These are phyloP conservation scores for Bos javanicus DNA, from an alignment of 2,113 vertebrate genomes.

Conservation along the genomic window DNA sequence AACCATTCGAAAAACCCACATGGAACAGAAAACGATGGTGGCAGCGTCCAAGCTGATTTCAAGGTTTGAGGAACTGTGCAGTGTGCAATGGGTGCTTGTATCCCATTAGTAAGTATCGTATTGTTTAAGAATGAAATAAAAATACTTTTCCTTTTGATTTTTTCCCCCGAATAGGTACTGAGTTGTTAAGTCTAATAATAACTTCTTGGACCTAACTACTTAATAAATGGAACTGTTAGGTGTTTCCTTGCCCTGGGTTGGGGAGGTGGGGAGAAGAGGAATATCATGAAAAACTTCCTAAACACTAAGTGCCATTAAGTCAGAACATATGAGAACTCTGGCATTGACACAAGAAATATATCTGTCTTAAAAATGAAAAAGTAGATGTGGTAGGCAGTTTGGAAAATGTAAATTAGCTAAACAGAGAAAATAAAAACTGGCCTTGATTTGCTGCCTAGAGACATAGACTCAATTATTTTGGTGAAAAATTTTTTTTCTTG, in stretches of 20 bases:
- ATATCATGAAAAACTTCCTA: neutral
- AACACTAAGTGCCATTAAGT: neutral
- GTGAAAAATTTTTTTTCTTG: neutral
- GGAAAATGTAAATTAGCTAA: neutral
- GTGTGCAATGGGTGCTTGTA: accelerated
- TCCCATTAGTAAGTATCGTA: neutral
- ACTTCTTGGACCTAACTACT: neutral
- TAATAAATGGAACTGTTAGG: neutral
- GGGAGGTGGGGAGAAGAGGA: neutral
- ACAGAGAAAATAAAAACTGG: neutral
- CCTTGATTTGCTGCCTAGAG: neutral
- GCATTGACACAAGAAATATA: neutral
- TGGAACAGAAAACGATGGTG: neutral
- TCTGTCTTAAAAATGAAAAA: neutral
- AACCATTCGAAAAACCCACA: neutral
- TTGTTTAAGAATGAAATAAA: neutral
- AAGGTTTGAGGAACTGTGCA: neutral
- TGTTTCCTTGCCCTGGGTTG: neutral
- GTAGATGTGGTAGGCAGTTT: neutral
- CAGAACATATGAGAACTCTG: neutral
- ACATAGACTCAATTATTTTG: neutral
- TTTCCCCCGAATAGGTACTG: neutral
- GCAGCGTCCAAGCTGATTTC: neutral
- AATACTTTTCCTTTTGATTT: neutral
- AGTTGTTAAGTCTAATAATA: neutral